Evolutionary conservation across 2,113 vertebrate species (phyloP).

Genomic region (Oxyruncus cristatus): DNA sequence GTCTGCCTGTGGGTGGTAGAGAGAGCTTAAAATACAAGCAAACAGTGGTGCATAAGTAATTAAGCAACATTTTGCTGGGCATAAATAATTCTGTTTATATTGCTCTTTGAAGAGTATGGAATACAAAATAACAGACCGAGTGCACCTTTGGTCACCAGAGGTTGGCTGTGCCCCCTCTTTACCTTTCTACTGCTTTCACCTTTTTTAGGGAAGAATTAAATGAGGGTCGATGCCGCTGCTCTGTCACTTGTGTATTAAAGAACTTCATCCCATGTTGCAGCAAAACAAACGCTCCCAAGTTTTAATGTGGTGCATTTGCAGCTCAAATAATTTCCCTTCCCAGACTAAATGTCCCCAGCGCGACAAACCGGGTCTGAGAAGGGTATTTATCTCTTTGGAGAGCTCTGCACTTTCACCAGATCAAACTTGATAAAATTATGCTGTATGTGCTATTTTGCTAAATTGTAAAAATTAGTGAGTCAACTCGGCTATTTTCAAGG

Average conservation of each 20-base stretch:
- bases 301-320: fast-evolving
- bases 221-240: neutral
- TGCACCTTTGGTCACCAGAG: conserved; percentile 79
- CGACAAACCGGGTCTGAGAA: neutral
- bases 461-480: conserved; percentile 26
- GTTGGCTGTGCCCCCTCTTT: conserved; percentile 77
- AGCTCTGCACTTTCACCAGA: neutral
- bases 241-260: neutral
- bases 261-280: neutral
- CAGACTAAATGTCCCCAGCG: neutral
- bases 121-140: conserved; percentile 79
- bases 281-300: neutral
- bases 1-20: conserved; percentile 96
- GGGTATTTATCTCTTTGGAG: neutral
- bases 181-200: conserved; percentile 43
- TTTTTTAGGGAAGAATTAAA: conserved; percentile 15
- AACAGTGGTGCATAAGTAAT: conserved; percentile 96
- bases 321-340: neutral
- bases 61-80: conserved; percentile 98
- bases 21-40: conserved; percentile 88
- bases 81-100: conserved; percentile 99
- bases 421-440: neutral
- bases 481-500: conserved; percentile 38
- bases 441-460: neutral
- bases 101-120: conserved; percentile 86